These are phyloP conservation scores for Ciconia maguari DNA, from an alignment of 2,113 vertebrate genomes.

Conservation along the genomic window DNA sequence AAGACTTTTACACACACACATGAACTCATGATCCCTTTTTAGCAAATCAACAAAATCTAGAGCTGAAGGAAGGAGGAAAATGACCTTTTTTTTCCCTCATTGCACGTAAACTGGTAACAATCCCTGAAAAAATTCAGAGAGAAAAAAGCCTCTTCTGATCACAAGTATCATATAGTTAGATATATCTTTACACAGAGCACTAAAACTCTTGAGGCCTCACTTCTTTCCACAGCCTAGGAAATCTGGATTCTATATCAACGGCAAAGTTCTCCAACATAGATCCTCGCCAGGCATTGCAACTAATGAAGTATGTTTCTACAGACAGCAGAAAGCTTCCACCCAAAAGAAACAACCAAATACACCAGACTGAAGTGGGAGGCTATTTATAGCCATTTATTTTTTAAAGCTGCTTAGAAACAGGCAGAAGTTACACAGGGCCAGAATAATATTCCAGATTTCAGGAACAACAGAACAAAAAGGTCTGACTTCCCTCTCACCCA, in stretches of 20 bases:
- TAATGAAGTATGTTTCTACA: background rate
- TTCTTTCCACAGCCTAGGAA: background rate
- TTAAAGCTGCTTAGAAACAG: background rate
- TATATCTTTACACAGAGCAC: background rate
- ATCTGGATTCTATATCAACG: background rate
- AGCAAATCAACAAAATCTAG: background rate
- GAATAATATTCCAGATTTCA: background rate
- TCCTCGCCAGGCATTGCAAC: background rate
- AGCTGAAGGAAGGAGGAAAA: background rate
- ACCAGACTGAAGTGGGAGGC: background rate
- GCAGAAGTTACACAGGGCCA: background rate
- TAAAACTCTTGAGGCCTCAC: background rate
- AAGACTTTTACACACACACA: background rate
- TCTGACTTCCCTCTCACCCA: background rate
- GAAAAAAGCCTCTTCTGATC: background rate
- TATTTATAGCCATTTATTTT: background rate
- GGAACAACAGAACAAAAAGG: background rate
- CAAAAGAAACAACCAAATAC: background rate
- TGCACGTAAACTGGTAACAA: background rate
- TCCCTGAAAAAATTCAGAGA: background rate
- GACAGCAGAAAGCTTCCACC: background rate
- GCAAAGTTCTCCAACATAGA: background rate
- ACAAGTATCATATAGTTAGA: background rate
- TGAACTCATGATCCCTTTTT: background rate
- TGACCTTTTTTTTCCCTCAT: accelerated